Conservation (phyloP, 2,797 vertebrate genomes). For the Euthynnus affinis region DNA sequence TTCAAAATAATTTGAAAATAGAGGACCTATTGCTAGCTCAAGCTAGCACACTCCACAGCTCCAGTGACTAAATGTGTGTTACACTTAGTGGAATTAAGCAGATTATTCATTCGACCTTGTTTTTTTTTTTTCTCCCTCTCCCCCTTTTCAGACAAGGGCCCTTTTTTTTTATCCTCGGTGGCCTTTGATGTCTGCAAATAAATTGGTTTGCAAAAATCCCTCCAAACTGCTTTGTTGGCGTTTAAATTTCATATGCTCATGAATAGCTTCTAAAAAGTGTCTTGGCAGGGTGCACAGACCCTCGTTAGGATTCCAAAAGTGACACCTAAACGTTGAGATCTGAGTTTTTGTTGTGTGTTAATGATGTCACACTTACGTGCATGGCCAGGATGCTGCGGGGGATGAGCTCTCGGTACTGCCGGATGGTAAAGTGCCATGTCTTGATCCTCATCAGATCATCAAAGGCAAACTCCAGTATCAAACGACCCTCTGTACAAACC, state of each 20-base stretch:
- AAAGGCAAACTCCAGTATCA: constrained; percentile 99
- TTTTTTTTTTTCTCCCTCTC: constrained; percentile 51
- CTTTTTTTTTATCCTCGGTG: constrained; percentile 68
- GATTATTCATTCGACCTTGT: constrained; percentile 83
- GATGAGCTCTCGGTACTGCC: constrained; percentile 98
- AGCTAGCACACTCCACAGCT: constrained; percentile 40
- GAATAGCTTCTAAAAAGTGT: constrained; percentile 60
- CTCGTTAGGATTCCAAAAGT: constrained; percentile 43
- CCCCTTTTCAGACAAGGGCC: constrained; percentile 62
- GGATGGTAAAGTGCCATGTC: constrained; percentile 99
- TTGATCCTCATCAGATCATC: constrained; percentile 99
- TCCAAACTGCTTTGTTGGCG: constrained; percentile 76
- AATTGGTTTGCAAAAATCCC: constrained; percentile 80
- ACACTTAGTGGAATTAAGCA: constrained; percentile 82
- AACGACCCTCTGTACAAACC: constrained; percentile 98
- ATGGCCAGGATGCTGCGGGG: constrained; percentile 99
- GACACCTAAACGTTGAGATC: constrained; percentile 10
- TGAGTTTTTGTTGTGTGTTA: constrained; percentile 23
- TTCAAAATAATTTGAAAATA: constrained; percentile 40
- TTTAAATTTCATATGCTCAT: constrained; percentile 71
- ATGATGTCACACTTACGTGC: constrained; percentile 93
- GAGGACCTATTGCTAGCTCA: constrained; percentile 47
- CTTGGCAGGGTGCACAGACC: constrained; percentile 39
- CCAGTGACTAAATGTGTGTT: constrained; percentile 68
- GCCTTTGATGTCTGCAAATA: constrained; percentile 83